Evolutionary conservation across 1,140 invertebrate species (phyloP), one percentile per base, ranked within the genome.

Genomic region (Rhynchophorus ferrugineus): DNA sequence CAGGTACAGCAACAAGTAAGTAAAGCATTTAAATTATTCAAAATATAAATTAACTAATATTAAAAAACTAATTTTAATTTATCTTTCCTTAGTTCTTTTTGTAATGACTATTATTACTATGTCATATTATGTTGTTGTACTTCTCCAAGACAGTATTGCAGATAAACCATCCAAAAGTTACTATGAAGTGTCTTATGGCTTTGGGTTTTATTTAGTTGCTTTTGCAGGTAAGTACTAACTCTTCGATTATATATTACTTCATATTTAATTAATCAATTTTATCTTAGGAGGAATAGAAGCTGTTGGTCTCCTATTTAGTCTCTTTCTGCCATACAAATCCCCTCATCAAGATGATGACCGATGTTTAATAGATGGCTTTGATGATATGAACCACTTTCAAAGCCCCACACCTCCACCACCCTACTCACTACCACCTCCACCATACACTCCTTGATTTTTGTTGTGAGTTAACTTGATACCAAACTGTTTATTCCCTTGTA

Each of bases 341-440:
- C 44, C 71, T 62, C 56, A 64, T 60, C 36, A 58, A 62, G 18
- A 59, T 8, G 63, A 66, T 44, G 63, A 63, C 44, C 36, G 55
- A 19, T 64, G 66, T 52, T 46, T 65, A 19, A 58, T 68, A 21
- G 63, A 66, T 35, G 61, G 71, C 66, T 62, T 69, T 68, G 37
- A 71, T 69, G 48, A 75, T 68, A 22, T 64, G 68, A 43, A 74
- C 65, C 24, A 57, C 56, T 38, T 74, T 68, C 60, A 74, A 71
- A 57, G 71, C 67, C 59, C 73, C 65, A 57, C 73, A 67, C 47
- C 76, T 69, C 60, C 75, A 67, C 63, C 74, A 65, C 64, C 70
- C 67, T 51, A 75, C 67, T 41, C 66, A 67, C 49, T 75, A 39
- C 73, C 74, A 2, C 75, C 75, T 1, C 75, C 75, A 8, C 75